Evolutionary conservation across 2,888 invertebrate genomes (phyloP), one percentile per base, ranked within the genome.

Genomic region (Drosophila paranaensis): DNA sequence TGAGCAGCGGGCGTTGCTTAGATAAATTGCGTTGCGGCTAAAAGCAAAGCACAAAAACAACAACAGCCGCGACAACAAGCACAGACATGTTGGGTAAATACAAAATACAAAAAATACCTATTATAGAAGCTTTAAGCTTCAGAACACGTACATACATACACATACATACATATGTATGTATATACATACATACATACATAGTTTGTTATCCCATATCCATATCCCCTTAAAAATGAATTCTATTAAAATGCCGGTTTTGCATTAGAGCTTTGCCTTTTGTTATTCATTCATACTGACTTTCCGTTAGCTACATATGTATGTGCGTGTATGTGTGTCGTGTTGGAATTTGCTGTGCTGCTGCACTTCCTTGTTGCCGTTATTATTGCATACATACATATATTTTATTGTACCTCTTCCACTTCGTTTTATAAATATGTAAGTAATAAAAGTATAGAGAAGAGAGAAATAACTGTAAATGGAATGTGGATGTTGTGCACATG

Each of bases 11-110:
- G 64, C 74, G 77, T 81, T 83, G 84, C 79, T 87, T 78, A 80
- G 82, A 87, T 76, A 88, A 88, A 84, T 84, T 84, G 84, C 84
- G 84, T 84, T 84, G 82, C 85, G 84, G 85, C 77, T 82, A 88
- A 88, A 82, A 79, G 77, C 82, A 74, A 74, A 74, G 45, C 75
- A 65, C 54, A 74, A 64, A 62, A 68, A 53, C 48, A 74, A 58
- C 48, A 51, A 20, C 16, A 42, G 9, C 55, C 30, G 10, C 55
- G 71, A 69, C 66, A 71, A 61, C 50, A 76, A 57, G 53, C 46
- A 71, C 85, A 83, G 81, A 83, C 77, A 89, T 89, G 90, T 86
- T 89, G 79, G 89, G 89, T 89, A 89, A 89, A 89, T 90, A 88
- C 69, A 72, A 74, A 69, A 71, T 56, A 73, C 6, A 39, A 55